Percentiles rank a stretch among this genome's conserved stretches.
These are phyloP conservation scores for Boleophthalmus pectinirostris DNA, from an alignment of 2,113 vertebrate genomes.

Conservation along the genomic window DNA sequence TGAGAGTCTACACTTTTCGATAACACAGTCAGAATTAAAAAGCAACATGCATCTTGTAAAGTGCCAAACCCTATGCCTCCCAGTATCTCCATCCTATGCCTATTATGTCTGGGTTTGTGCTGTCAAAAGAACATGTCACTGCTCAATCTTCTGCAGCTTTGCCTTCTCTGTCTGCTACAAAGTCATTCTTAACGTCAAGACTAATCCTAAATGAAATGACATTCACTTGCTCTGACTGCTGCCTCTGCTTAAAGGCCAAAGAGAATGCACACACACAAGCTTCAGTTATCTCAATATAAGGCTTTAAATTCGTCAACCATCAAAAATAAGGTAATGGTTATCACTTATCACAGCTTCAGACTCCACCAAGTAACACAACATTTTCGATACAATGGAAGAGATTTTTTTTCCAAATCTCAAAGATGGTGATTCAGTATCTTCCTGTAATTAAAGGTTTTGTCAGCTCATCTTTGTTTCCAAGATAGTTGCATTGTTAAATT, in stretches of 20 bases:
- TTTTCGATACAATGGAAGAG: not conserved
- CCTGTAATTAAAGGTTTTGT: slow-evolving; percentile 1
- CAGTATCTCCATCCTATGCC: not conserved
- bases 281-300: slow-evolving; percentile 23
- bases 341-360: not conserved
- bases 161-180: slow-evolving; percentile 20
- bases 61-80: not conserved
- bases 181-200: slow-evolving; percentile 38
- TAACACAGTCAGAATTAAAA: not conserved
- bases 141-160: slow-evolving; percentile 25
- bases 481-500: not conserved
- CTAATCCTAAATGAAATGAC: slow-evolving; percentile 59
- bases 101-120: not conserved
- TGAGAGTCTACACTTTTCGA: too few species aligned
- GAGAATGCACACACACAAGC: slow-evolving; percentile 22
- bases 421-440: not conserved
- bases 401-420: not conserved
- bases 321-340: not conserved
- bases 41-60: not conserved
- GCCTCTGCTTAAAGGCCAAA: slow-evolving; percentile 24
- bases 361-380: not conserved
- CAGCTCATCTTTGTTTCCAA: not conserved
- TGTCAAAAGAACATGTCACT: not conserved
- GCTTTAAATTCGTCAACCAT: slow-evolving; percentile 18
- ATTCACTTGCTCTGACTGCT: slow-evolving; percentile 25